Evolutionary conservation across 2,888 invertebrate species (phyloP).

Genomic region (Leuctra nigra): DNA sequence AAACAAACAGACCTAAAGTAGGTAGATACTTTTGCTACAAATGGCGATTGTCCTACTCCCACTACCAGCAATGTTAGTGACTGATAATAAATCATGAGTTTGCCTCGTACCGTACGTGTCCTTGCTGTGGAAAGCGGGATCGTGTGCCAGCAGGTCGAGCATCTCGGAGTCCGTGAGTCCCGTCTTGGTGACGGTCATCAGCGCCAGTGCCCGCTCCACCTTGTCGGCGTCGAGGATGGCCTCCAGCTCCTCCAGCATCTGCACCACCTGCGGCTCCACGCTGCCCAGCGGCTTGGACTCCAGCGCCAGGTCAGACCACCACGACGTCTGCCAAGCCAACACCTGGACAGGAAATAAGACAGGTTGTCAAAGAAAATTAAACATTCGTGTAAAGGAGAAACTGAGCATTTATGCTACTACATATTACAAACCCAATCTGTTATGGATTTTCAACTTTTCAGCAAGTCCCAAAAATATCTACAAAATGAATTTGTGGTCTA

Average conservation of each 20-base stretch:
- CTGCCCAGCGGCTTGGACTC: constrained; percentile 49
- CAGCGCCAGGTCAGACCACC: constrained; percentile 51
- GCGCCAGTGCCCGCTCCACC: constrained; percentile 56
- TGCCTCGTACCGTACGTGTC: constrained; percentile 56
- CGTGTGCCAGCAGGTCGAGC: constrained; percentile 59
- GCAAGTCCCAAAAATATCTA: too few relatives aligned
- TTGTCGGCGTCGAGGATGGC: constrained; percentile 58
- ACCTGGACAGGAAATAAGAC: constrained; percentile 40
- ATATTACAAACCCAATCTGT: too few relatives aligned
- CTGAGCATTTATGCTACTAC: too few relatives aligned
- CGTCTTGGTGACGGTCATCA: constrained; percentile 66
- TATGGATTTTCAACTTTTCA: too few relatives aligned
- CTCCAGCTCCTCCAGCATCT: constrained; percentile 62
- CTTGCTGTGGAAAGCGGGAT: constrained; percentile 54
- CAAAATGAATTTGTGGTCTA: too few relatives aligned
- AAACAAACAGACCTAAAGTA: too few relatives aligned
- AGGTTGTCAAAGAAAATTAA: too few relatives aligned
- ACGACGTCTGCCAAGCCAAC: constrained; percentile 54
- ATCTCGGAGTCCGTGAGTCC: constrained; percentile 79
- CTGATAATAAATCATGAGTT: too few relatives aligned
- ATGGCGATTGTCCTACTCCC: background rate
- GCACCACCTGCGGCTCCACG: constrained; percentile 55
- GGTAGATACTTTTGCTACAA: too few relatives aligned
- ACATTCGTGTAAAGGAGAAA: too few relatives aligned
- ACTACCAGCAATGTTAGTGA: background rate